Conservation (phyloP, 2,888 invertebrate genomes). For the Zele albiditarsus region DNA sequence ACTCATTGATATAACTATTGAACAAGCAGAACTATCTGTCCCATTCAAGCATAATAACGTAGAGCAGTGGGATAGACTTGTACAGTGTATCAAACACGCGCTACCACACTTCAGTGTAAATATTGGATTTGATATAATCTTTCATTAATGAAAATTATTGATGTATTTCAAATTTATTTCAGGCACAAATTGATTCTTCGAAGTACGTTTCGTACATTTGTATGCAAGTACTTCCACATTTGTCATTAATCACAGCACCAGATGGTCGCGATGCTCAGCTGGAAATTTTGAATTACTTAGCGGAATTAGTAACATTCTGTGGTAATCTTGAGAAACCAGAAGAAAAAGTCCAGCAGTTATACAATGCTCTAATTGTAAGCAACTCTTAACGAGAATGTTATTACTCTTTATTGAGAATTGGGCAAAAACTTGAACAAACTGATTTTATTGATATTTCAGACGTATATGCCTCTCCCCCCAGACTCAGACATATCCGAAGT, state of each 20-base stretch:
- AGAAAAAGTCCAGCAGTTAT: constrained; percentile 83
- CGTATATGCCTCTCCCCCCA: constrained; percentile 92
- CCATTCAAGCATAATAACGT: constrained; percentile 82
- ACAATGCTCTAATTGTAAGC: constrained; percentile 85
- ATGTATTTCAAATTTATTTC: constrained; percentile 78
- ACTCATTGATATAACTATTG: constrained; percentile 87
- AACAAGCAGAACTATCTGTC: constrained; percentile 88
- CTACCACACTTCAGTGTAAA: constrained; percentile 92
- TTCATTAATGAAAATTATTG: constrained; percentile 77
- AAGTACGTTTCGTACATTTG: constrained; percentile 90
- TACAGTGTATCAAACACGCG: constrained; percentile 90
- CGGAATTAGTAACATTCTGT: constrained; percentile 86
- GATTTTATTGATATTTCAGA: constrained; percentile 74
- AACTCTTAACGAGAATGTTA: constrained; percentile 15
- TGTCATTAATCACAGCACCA: constrained; percentile 79
- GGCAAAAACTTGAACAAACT: constrained; percentile 7
- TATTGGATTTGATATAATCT: constrained; percentile 55
- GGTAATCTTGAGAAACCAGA: constrained; percentile 85
- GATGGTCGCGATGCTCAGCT: constrained; percentile 81
- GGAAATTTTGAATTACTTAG: constrained; percentile 88
- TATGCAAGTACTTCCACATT: constrained; percentile 85
- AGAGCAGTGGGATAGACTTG: constrained; percentile 79
- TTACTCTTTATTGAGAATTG: neutral
- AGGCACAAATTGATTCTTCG: constrained; percentile 90
- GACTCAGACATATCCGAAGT: constrained; percentile 78